Conservation (phyloP, 1,140 invertebrate species). For the Procambarus clarkii region DNA sequence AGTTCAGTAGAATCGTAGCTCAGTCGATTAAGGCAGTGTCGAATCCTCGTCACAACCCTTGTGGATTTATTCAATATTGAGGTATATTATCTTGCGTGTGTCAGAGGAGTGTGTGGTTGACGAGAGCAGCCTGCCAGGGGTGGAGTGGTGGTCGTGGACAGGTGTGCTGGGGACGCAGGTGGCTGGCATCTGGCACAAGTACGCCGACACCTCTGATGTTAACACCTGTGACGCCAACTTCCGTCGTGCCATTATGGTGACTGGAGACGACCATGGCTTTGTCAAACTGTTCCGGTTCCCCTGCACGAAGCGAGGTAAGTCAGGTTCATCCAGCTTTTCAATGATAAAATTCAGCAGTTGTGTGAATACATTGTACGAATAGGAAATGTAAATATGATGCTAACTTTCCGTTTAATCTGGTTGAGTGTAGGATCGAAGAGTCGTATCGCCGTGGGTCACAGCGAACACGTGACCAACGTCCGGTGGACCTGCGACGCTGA, state of each 20-base stretch:
- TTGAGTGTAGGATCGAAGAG: slow-evolving; percentile 51
- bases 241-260: slow-evolving; percentile 45
- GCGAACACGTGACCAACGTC: slow-evolving; percentile 69
- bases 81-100: too few relatives aligned
- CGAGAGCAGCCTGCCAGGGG: slow-evolving; percentile 48
- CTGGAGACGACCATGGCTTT: slow-evolving; percentile 69
- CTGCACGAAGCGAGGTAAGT: slow-evolving; percentile 65
- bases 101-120: slow-evolving; percentile 39
- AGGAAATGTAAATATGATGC: neutral
- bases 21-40: too few relatives aligned
- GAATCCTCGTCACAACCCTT: too few relatives aligned
- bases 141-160: slow-evolving; percentile 68
- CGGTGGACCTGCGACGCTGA: slow-evolving; percentile 64
- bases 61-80: too few relatives aligned
- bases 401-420: neutral
- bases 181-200: slow-evolving; percentile 69
- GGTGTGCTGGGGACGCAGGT: slow-evolving; percentile 65
- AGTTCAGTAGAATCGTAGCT: too few relatives aligned
- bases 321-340: too few relatives aligned
- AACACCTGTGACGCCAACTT: slow-evolving; percentile 68
- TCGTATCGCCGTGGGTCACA: slow-evolving; percentile 66
- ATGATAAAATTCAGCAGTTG: too few relatives aligned
- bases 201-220: slow-evolving; percentile 69
- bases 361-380: neutral
- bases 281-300: slow-evolving; percentile 71